Evolutionary conservation across 37 sponge, comb jelly and placozoan genomes (phyloP).

Genomic region (Cliona cf. orientalis): DNA sequence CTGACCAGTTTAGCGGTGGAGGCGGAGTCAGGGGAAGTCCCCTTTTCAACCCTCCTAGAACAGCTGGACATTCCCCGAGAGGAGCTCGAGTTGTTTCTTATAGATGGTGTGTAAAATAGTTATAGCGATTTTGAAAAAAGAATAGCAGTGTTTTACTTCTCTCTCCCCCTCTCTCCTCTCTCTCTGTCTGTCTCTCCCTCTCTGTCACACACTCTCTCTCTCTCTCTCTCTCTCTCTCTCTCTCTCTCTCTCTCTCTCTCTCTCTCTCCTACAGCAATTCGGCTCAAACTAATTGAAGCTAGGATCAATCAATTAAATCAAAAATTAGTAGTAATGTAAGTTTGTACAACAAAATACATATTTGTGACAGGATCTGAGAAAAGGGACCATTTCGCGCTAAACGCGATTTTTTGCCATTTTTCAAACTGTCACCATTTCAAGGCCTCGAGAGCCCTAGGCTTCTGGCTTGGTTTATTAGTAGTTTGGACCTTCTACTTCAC

Average conservation of each 20-base stretch:
- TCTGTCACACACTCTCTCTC: neutral
- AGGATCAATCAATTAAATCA: slow-evolving; percentile 68
- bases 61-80: slow-evolving; percentile 47
- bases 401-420: neutral
- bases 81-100: slow-evolving; percentile 46
- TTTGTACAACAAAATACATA: neutral
- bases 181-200: neutral
- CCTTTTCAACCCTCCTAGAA: slow-evolving; percentile 26
- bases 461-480: too few relatives aligned
- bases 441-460: too few relatives aligned
- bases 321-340: slow-evolving; percentile 57
- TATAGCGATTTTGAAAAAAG: neutral
- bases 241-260: neutral
- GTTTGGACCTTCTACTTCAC: too few relatives aligned
- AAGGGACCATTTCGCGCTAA: neutral
- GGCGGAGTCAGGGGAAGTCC: slow-evolving; percentile 30
- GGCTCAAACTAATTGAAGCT: slow-evolving; percentile 65
- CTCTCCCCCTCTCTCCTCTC: neutral
- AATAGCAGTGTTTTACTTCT: neutral
- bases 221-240: neutral
- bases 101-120: slow-evolving; percentile 54
- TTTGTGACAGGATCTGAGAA: neutral
- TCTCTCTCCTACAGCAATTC: slow-evolving; percentile 36
- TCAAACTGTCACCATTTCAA: neutral
- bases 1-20: slow-evolving; percentile 49